phyloP scores from a whole-genome alignment of 2,888 invertebrate species.

The Anaspis maculata region DNA sequence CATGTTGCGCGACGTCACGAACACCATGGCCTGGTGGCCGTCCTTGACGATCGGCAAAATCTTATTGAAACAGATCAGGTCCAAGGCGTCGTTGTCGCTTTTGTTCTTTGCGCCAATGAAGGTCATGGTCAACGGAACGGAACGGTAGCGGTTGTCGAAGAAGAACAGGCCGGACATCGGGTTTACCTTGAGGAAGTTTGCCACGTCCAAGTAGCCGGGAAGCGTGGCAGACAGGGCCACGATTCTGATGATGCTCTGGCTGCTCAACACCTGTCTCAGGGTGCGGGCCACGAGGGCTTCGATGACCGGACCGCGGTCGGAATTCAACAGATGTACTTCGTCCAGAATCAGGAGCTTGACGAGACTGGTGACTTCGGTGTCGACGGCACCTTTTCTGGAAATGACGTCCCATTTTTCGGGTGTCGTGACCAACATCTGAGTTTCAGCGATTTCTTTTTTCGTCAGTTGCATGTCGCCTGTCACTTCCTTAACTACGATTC shows the following conservation, averaged over 20 bases:
- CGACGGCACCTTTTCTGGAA: constrained; percentile 87
- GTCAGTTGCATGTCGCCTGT: constrained; percentile 98
- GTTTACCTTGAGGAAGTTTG: constrained; percentile 88
- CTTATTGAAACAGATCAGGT: constrained; percentile 88
- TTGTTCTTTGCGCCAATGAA: constrained; percentile 55
- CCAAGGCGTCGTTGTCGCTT: constrained; percentile 65
- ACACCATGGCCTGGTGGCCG: constrained; percentile 95
- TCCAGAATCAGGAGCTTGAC: constrained; percentile 93
- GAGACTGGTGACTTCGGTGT: constrained; percentile 79
- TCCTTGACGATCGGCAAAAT: constrained; percentile 72
- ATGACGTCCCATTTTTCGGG: constrained; percentile 99
- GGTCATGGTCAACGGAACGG: constrained; percentile 87
- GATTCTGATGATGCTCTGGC: constrained; percentile 92
- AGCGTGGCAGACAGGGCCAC: constrained; percentile 95
- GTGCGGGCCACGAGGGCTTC: constrained; percentile 96
- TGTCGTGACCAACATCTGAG: constrained; percentile 96
- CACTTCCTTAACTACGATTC: constrained; percentile 81
- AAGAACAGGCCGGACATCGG: constrained; percentile 86
- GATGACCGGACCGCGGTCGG: constrained; percentile 94
- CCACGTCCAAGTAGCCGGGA: constrained; percentile 96
- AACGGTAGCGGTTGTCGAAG: constrained; percentile 89
- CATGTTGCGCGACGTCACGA: constrained; percentile 96
- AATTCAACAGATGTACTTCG: constrained; percentile 94
- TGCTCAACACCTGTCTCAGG: constrained; percentile 81
- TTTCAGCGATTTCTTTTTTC: constrained; percentile 86